Conservation (phyloP, 2,888 invertebrate genomes). For the Eupithecia insigniata region DNA sequence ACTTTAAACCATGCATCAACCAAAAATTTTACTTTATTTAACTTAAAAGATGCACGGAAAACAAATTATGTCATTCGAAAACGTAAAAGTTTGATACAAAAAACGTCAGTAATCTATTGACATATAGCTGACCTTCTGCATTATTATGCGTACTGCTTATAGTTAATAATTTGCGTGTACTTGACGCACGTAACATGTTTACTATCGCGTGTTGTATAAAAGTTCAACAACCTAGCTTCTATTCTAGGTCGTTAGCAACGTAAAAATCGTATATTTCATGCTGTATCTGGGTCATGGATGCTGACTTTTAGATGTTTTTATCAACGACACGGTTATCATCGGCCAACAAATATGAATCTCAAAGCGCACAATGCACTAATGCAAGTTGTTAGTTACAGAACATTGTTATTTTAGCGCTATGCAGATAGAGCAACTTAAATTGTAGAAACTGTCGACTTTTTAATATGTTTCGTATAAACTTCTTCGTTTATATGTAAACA, state of each 20-base stretch:
- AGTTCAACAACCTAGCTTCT: background rate
- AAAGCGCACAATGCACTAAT: background rate
- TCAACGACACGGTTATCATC: background rate
- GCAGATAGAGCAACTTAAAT: too few species aligned
- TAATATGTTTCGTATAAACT: too few species aligned
- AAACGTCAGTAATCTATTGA: background rate
- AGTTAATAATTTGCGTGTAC: background rate
- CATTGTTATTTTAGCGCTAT: slow-evolving; percentile 10
- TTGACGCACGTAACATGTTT: background rate
- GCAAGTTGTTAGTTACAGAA: slow-evolving; percentile 15
- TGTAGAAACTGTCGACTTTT: too few species aligned
- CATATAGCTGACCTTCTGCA: background rate
- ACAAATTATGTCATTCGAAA: background rate
- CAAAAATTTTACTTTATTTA: too few species aligned
- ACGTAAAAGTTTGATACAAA: background rate
- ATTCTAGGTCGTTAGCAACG: background rate
- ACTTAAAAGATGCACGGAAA: too few species aligned
- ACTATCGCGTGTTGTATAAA: background rate
- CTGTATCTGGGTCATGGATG: background rate
- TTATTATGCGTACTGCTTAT: background rate
- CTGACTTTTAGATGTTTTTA: background rate
- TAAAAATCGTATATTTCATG: background rate
- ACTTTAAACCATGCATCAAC: too few species aligned
- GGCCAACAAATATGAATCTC: background rate
- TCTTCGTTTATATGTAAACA: too few species aligned